A percentile compares a stretch with the other conserved stretches of the same genome.
phyloP scores from a whole-genome alignment of 92 coral and sea anemone genomes.

The Scolanthus callimorphus region DNA sequence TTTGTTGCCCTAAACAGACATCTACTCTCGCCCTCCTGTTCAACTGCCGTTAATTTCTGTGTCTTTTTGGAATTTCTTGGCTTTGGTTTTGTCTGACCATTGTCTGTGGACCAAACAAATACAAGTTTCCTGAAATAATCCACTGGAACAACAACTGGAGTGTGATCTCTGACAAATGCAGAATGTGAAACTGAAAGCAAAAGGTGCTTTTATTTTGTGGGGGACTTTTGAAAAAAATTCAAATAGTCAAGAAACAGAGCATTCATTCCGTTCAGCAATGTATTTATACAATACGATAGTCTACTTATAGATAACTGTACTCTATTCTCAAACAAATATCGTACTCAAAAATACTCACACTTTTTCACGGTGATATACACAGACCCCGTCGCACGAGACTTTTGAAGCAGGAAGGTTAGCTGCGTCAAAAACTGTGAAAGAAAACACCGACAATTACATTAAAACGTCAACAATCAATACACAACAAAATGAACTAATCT shows the following conservation, averaged over 20 bases:
- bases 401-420: constrained; percentile 83
- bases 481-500: neutral
- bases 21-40: constrained; percentile 91
- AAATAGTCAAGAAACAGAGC: no score
- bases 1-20: constrained; percentile 94
- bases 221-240: no score
- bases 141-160: no score
- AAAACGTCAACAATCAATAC: neutral
- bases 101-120: no score
- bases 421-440: constrained; percentile 81
- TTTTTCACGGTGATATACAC: constrained; percentile 90
- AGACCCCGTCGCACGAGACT: constrained; percentile 82
- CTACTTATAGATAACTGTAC: no score
- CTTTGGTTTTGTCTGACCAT: constrained; percentile 94
- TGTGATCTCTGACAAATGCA: no score
- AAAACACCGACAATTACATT: constrained; percentile 4
- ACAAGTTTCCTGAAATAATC: no score
- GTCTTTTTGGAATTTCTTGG: constrained; percentile 72
- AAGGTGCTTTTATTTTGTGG: no score
- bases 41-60: constrained; percentile 71
- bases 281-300: no score
- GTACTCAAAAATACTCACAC: constrained; percentile 58
- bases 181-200: no score
- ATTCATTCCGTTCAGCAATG: no score
- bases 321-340: no score